These are phyloP conservation scores for Tapirus terrestris DNA, from an alignment of 2,113 vertebrate species.

Conservation along the genomic window DNA sequence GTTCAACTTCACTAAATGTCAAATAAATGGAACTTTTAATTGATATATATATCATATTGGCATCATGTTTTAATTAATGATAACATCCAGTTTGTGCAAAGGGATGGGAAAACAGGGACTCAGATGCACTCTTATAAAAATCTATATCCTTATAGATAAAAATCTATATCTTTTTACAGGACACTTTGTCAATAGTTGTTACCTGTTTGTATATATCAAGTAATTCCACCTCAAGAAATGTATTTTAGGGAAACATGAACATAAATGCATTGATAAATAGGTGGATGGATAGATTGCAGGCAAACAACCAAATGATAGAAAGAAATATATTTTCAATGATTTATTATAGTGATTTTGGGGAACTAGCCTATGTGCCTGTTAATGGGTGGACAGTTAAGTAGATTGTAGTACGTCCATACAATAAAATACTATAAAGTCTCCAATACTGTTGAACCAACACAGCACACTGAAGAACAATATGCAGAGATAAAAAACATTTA, in stretches of 20 bases:
- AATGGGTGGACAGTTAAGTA: neutral
- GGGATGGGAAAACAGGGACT: neutral
- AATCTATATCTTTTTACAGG: neutral
- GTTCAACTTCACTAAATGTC: neutral
- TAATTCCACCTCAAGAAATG: neutral
- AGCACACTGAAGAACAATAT: neutral
- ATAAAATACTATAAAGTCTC: neutral
- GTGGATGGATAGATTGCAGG: neutral
- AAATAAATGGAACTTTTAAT: neutral
- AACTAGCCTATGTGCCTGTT: neutral
- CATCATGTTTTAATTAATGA: neutral
- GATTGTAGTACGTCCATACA: neutral
- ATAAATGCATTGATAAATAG: conserved; percentile 23
- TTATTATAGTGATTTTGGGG: conserved; percentile 2
- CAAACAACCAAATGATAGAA: neutral
- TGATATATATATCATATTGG: neutral
- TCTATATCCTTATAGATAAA: neutral
- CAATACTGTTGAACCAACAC: neutral
- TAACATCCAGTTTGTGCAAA: neutral
- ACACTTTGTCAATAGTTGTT: neutral
- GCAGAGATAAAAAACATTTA: neutral
- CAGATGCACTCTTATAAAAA: neutral
- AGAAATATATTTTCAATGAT: neutral
- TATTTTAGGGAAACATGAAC: neutral
- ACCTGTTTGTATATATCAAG: neutral